A percentile compares a stretch with the other conserved stretches of the same genome.
These are phyloP conservation scores for Oophaga pumilio DNA, from an alignment of 2,113 vertebrate genomes.

Conservation along the genomic window DNA sequence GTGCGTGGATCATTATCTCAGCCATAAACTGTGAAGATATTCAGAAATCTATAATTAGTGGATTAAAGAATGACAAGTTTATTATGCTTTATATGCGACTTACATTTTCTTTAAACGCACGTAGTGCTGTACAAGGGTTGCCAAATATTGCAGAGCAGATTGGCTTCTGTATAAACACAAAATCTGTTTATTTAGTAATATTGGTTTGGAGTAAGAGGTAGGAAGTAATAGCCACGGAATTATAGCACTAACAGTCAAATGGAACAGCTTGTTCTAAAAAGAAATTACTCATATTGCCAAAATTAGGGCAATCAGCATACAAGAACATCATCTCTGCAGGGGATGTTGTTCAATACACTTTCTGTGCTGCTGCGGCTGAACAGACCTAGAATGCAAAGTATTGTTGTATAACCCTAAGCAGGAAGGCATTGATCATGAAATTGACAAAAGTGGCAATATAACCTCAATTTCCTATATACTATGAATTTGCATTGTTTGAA, in stretches of 20 bases:
- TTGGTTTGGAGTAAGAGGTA: constrained; percentile 22
- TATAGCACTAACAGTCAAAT: constrained; percentile 46
- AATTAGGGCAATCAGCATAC: constrained; percentile 53
- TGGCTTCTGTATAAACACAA: constrained; percentile 48
- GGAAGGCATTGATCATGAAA: constrained; percentile 23
- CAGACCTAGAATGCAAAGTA: constrained; percentile 11
- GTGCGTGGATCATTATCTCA: neutral
- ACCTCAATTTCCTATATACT: neutral
- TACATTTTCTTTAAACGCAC: constrained; percentile 16
- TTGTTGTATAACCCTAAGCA: constrained; percentile 8
- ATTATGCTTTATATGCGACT: neutral
- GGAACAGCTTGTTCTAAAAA: constrained; percentile 53
- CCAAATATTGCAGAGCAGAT: constrained; percentile 41
- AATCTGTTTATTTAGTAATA: constrained; percentile 48
- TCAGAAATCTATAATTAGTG: constrained; percentile 19
- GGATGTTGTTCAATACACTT: constrained; percentile 44
- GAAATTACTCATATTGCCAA: constrained; percentile 53
- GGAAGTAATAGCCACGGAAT: constrained; percentile 19
- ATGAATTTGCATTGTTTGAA: neutral
- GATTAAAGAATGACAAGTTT: constrained; percentile 8
- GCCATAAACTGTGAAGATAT: neutral
- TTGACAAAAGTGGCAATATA: neutral
- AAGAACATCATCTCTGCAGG: constrained; percentile 57
- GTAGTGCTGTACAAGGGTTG: constrained; percentile 3
- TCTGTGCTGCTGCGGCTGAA: neutral